Evolutionary conservation across 2,113 vertebrate species (phyloP).

Genomic region (Podilymbus podiceps): DNA sequence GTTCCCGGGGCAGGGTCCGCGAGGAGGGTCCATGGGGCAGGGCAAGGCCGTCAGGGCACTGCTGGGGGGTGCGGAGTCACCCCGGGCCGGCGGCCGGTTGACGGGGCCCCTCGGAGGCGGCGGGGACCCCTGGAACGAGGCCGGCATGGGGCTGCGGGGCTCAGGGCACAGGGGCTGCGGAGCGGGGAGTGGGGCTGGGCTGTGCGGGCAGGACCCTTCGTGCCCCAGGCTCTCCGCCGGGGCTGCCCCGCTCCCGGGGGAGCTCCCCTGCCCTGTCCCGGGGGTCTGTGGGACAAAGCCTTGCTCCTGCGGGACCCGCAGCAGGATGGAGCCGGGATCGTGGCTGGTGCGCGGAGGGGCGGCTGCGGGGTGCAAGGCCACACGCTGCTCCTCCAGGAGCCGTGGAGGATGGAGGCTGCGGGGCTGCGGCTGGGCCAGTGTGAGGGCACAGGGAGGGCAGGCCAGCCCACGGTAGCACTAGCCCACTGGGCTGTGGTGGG

Average conservation of each 20-base stretch:
- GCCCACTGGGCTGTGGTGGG: rapidly evolving
- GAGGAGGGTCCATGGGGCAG: neutral
- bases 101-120: neutral
- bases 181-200: neutral
- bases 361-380: neutral
- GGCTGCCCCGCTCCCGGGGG: neutral
- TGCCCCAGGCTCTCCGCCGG: rapidly evolving
- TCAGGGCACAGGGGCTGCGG: neutral
- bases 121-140: neutral
- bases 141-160: neutral
- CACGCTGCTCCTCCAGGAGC: neutral
- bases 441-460: neutral
- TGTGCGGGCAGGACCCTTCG: rapidly evolving
- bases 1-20: neutral
- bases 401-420: rapidly evolving
- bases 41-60: neutral
- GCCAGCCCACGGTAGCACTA: rapidly evolving
- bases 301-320: neutral
- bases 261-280: neutral
- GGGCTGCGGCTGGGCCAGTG: rapidly evolving
- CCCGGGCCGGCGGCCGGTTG: neutral
- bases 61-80: neutral
- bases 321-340: neutral
- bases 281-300: neutral
- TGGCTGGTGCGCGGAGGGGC: rapidly evolving